Evolutionary conservation across 1,140 invertebrate species (phyloP), one percentile per base, ranked within the genome.

Genomic region (Mactra quadrangularis): DNA sequence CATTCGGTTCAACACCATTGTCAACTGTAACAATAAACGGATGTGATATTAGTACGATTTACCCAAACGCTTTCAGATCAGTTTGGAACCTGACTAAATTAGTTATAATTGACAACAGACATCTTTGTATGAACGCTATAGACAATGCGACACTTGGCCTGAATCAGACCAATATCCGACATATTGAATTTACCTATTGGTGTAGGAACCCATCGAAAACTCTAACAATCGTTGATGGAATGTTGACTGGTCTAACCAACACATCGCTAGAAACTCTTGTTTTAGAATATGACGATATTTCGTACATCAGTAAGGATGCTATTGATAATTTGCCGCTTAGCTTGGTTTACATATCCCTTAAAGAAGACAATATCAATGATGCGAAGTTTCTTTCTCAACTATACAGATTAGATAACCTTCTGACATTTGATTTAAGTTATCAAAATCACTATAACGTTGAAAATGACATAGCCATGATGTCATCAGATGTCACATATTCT

Each of bases 91-190:
- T 72, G 1, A 35, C 70, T 9, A 72, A 45, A 3, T 72, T 72
- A 25, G 38, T 55, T 13, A 57, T 72, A 1, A 35, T 7, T 22
- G 50, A 57, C n/a, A 72, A 57, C 19, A 9, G 70, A 27, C 3
- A 57, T 11, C 31, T 72, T 9, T 72, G 70, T 57, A 31, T 31
- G 1, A 50, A 71, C 31, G 29, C 38, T 33, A 53, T 72, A 25
- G 53, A 57, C 9, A 72, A 72, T 33, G 53, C 70, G 13, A 72
- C 70, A 15, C 6, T 72, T 55, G 70, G 70, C 9, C 31, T 72
- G 22, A 72, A 72, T 57, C 33, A 55, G 52, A 72, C 70, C 27
- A 72, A 57, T 57, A 57, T 72, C 17, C n/a, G 52, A 55, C 31
- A 15, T 13, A n/a, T 72, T 1, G 13, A 25, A 22, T 41, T 72